phyloP scores from a whole-genome alignment of 2,888 invertebrate genomes.

The Lysandra bellargus region DNA sequence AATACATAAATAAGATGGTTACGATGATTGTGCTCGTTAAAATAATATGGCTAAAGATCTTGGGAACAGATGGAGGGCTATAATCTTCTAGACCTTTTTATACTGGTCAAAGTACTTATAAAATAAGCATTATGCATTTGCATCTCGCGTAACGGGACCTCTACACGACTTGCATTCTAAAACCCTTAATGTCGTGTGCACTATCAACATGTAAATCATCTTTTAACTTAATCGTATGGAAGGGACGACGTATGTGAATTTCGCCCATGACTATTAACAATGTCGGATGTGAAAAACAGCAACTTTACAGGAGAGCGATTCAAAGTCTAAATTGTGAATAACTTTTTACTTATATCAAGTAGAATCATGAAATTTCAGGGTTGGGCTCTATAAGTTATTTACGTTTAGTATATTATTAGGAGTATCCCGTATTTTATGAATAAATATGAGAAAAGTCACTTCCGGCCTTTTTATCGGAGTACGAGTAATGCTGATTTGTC shows the following conservation, averaged over 20 bases:
- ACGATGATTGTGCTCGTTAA: constrained; percentile 3
- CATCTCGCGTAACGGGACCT: not conserved
- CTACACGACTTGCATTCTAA: constrained; percentile 22
- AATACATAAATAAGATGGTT: constrained; percentile 13
- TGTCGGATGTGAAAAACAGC: too few relatives aligned
- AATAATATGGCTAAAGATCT: constrained; percentile 10
- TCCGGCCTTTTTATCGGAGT: too few relatives aligned
- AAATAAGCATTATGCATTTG: constrained; percentile 18
- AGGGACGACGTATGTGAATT: not conserved
- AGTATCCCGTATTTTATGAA: too few relatives aligned
- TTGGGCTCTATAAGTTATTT: too few relatives aligned
- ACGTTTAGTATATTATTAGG: too few relatives aligned
- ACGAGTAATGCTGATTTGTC: too few relatives aligned
- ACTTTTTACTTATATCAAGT: too few relatives aligned
- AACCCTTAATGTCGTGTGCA: constrained; percentile 6
- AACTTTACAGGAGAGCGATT: too few relatives aligned
- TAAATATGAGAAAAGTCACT: too few relatives aligned
- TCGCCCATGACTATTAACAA: too few relatives aligned
- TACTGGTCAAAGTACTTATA: constrained; percentile 14
- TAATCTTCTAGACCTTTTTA: not conserved
- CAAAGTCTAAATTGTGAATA: too few relatives aligned
- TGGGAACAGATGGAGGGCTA: constrained; percentile 12
- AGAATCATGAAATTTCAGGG: too few relatives aligned
- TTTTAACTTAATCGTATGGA: constrained; percentile 21
- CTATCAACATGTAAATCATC: constrained; percentile 22